Conservation (phyloP, 2,888 invertebrate genomes). For the Hybos culiciformis region DNA sequence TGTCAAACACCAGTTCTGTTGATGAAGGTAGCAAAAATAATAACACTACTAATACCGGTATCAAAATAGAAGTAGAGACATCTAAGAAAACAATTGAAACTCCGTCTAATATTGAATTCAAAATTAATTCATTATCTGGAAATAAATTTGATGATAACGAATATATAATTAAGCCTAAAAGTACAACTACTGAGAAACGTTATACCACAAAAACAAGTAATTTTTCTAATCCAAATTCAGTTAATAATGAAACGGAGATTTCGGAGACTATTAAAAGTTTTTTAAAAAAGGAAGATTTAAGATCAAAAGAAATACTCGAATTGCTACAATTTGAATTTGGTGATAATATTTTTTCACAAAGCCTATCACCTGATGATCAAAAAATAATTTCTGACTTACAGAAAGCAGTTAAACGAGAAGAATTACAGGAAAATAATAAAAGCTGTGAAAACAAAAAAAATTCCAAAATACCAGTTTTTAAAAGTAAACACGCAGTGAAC, state of each 20-base stretch:
- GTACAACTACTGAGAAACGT: not conserved
- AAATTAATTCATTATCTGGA: too few relatives aligned
- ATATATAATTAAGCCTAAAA: too few relatives aligned
- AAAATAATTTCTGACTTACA: constrained; percentile 8
- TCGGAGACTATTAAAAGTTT: constrained; percentile 10
- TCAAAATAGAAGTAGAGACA: too few relatives aligned
- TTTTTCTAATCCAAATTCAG: not conserved
- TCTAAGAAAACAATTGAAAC: too few relatives aligned
- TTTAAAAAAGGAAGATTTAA: constrained; percentile 7
- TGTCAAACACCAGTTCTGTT: too few relatives aligned
- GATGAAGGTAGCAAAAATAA: too few relatives aligned
- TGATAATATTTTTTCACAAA: constrained; percentile 7
- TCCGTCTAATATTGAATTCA: too few relatives aligned
- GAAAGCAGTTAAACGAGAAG: constrained; percentile 2
- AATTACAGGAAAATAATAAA: too few relatives aligned
- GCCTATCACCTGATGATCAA: constrained; percentile 6
- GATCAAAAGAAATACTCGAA: constrained; percentile 8
- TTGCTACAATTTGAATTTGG: constrained; percentile 12
- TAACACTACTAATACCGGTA: too few relatives aligned
- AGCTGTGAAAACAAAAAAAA: not conserved
- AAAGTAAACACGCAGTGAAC: constrained; percentile 5
- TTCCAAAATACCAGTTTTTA: constrained; percentile 7
- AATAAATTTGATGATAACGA: too few relatives aligned
- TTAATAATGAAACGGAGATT: constrained; percentile 4
- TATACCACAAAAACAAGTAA: not conserved